Conservation (phyloP, 2,113 vertebrate genomes). For the Psittacula cyanocephala region DNA sequence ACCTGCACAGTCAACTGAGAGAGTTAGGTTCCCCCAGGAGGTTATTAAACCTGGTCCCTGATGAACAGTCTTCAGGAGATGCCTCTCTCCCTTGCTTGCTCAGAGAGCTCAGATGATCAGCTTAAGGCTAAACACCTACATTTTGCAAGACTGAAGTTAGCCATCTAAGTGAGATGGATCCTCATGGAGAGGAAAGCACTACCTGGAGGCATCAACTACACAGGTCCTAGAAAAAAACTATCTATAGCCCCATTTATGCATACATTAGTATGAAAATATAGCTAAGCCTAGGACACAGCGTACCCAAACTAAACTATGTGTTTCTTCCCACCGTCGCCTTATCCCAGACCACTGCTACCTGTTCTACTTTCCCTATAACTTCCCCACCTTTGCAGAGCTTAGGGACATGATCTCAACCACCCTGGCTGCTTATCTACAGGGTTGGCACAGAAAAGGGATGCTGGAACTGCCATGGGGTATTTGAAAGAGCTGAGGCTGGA, state of each 20-base stretch:
- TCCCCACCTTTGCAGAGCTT: neutral
- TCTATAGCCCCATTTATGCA: neutral
- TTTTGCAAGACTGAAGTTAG: neutral
- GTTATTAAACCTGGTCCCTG: neutral
- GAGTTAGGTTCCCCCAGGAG: neutral
- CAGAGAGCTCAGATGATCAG: neutral
- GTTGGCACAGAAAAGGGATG: neutral
- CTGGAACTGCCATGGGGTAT: neutral
- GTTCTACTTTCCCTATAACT: neutral
- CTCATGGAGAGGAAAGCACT: neutral
- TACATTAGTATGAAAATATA: neutral
- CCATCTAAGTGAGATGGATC: neutral
- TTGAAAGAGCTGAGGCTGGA: neutral
- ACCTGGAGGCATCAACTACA: neutral
- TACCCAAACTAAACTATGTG: neutral
- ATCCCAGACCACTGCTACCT: neutral
- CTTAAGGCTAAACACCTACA: neutral
- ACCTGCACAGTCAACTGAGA: accelerated
- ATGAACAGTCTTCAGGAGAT: neutral
- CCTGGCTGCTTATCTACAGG: neutral
- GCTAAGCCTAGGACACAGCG: neutral
- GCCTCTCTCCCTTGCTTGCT: neutral
- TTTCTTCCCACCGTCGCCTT: neutral
- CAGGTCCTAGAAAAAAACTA: neutral
- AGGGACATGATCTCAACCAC: neutral